Percentiles rank a stretch among this genome's conserved stretches.
phyloP scores from a whole-genome alignment of 2,888 invertebrate genomes.

The Drosophila histrio region DNA sequence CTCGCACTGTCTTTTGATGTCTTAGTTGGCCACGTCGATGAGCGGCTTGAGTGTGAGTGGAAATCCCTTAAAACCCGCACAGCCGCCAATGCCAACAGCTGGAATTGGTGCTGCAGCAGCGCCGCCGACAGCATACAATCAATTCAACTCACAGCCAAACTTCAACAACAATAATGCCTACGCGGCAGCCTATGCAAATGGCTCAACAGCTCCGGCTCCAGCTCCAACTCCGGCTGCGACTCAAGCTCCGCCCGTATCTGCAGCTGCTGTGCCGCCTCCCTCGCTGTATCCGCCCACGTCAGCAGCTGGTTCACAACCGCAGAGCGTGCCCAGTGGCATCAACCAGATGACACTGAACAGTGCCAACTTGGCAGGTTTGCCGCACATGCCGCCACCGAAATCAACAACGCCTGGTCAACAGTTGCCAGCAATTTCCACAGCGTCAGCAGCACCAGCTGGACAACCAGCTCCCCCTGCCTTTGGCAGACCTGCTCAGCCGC shows the following conservation, averaged over 20 bases:
- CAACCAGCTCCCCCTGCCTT: conserved; percentile 31
- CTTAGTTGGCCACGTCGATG: conserved; percentile 80
- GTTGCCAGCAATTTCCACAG: conserved; percentile 29
- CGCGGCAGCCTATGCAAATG: conserved; percentile 62
- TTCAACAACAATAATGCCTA: conserved; percentile 57
- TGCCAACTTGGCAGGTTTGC: conserved; percentile 78
- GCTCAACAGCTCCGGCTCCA: conserved; percentile 45
- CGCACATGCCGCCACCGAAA: conserved; percentile 83
- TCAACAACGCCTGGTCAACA: conserved; percentile 40
- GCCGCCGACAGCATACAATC: conserved; percentile 54
- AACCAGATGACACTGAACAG: conserved; percentile 82
- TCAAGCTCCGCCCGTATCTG: conserved; percentile 18
- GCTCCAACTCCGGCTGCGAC: conserved; percentile 17
- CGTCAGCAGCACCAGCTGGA: conserved; percentile 25
- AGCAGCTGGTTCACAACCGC: conserved; percentile 44
- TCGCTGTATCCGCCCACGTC: conserved; percentile 40
- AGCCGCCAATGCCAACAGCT: conserved; percentile 30
- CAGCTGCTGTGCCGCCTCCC: conserved; percentile 18
- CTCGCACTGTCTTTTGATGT: not conserved
- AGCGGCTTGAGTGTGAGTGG: conserved; percentile 73
- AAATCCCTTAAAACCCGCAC: conserved; percentile 73
- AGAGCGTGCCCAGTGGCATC: conserved; percentile 67
- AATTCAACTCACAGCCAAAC: conserved; percentile 53
- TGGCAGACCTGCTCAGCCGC: conserved; percentile 45
- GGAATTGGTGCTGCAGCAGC: conserved; percentile 31